phyloP scores from a whole-genome alignment of 2,797 vertebrate species.

The Rhodeus uyekii region DNA sequence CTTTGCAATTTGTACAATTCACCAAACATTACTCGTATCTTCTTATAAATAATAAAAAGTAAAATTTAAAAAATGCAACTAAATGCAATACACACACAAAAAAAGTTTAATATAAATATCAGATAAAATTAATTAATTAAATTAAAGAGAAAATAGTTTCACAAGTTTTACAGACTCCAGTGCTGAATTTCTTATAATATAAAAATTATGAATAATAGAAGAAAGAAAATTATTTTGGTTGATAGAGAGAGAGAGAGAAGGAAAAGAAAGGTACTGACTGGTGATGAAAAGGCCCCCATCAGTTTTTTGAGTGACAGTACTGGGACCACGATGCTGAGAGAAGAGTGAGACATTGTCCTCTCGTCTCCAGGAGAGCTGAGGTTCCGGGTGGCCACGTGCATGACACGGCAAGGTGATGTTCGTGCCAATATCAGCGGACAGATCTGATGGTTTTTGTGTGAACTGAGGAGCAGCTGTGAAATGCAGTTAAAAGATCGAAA shows the following conservation, averaged over 20 bases:
- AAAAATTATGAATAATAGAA: neutral
- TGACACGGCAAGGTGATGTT: slow-evolving; percentile 85
- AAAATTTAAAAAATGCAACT: neutral
- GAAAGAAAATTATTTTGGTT: neutral
- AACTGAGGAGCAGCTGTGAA: slow-evolving; percentile 85
- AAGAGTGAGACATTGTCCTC: slow-evolving; percentile 77
- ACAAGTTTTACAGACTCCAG: neutral
- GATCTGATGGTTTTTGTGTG: slow-evolving; percentile 79
- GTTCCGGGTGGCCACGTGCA: slow-evolving; percentile 86
- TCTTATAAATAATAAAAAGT: neutral
- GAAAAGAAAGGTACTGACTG: slow-evolving; percentile 74
- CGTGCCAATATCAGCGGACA: slow-evolving; percentile 84
- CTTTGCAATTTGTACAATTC: neutral
- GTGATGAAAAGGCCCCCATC: slow-evolving; percentile 83
- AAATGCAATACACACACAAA: neutral
- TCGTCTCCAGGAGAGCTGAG: slow-evolving; percentile 86
- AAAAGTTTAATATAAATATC: neutral
- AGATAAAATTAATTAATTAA: neutral
- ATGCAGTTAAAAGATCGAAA: neutral
- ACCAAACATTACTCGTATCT: neutral
- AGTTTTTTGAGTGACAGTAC: slow-evolving; percentile 78
- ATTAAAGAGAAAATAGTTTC: neutral
- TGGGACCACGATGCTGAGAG: slow-evolving; percentile 71
- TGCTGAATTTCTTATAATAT: neutral
- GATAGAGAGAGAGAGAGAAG: neutral